Percentiles rank a stretch among this genome's conserved stretches.
phyloP scores from a whole-genome alignment of 35 echinoderm and acorn worm genomes.

The Apostichopus californicus region DNA sequence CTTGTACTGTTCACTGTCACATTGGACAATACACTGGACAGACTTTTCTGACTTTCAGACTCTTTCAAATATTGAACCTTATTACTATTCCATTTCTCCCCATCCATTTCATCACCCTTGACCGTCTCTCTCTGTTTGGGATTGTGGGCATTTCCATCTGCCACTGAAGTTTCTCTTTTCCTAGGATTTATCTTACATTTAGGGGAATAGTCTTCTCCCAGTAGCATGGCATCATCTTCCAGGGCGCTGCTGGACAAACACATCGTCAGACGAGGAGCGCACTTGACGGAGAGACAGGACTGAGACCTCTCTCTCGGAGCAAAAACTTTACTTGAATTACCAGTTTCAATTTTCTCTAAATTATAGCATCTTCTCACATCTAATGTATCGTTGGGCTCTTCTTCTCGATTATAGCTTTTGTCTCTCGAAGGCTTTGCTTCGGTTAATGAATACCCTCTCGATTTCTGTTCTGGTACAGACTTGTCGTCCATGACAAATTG shows the following conservation, averaged over 20 bases:
- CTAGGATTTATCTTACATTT: background rate
- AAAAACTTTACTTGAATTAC: background rate
- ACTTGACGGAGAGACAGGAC: background rate
- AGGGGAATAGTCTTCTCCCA: background rate
- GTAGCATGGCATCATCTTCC: background rate
- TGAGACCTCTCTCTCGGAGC: background rate
- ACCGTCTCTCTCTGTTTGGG: background rate
- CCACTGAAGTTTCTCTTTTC: background rate
- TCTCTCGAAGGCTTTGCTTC: background rate
- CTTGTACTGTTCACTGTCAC: constrained; percentile 69
- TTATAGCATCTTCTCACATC: background rate
- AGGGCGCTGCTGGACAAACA: background rate
- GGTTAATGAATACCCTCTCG: background rate
- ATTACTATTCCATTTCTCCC: background rate
- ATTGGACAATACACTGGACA: constrained; percentile 77
- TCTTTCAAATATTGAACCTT: background rate
- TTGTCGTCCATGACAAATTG: too few relatives aligned
- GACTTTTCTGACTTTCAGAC: constrained; percentile 63
- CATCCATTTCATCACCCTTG: background rate
- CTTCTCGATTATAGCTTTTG: background rate
- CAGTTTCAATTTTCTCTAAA: background rate
- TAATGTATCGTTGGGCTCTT: background rate
- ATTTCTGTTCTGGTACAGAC: background rate
- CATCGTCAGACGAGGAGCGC: background rate
- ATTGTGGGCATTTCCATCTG: background rate